Evolutionary conservation across 1,140 invertebrate species (phyloP).

Genomic region (Drosophila sulfurigaster): DNA sequence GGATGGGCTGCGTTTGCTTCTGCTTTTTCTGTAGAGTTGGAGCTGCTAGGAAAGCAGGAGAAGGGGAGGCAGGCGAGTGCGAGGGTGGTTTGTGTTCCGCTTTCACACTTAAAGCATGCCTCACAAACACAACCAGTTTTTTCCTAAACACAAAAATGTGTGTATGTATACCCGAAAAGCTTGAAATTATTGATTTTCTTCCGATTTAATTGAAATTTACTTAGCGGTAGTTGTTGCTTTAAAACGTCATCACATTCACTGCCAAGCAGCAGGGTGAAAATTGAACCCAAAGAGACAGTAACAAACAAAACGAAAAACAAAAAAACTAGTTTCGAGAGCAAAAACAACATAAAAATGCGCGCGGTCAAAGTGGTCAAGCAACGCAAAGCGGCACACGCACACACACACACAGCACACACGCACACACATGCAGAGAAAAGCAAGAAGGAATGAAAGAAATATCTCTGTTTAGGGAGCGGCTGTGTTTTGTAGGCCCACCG

Average conservation of each 20-base stretch:
- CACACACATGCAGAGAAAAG: constrained; percentile 22
- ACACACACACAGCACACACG: constrained; percentile 34
- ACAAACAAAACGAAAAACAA: constrained; percentile 24
- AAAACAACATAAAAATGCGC: constrained; percentile 63
- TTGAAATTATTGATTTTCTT: constrained; percentile 78
- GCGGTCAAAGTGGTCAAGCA: constrained; percentile 75
- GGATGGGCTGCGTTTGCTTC: constrained; percentile 10
- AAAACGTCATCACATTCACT: constrained; percentile 63
- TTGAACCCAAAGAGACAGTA: constrained; percentile 26
- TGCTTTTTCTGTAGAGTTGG: constrained; percentile 37
- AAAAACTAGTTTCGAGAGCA: constrained; percentile 62
- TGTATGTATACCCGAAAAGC: constrained; percentile 62
- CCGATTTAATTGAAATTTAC: constrained; percentile 61
- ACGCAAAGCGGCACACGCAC: constrained; percentile 60
- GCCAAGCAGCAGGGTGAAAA: constrained; percentile 41
- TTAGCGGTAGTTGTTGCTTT: constrained; percentile 39
- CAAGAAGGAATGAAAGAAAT: constrained; percentile 53
- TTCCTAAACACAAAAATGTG: constrained; percentile 44
- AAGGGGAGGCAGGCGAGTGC: constrained; percentile 12
- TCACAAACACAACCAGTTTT: constrained; percentile 52
- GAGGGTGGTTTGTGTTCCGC: constrained; percentile 71
- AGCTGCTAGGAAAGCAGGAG: background rate
- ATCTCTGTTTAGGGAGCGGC: constrained; percentile 67
- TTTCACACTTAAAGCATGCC: constrained; percentile 65
- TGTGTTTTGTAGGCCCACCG: constrained; percentile 31